Evolutionary conservation across 2,888 invertebrate species (phyloP), one percentile per base, ranked within the genome.

Genomic region (Dasysyrphus tricinctus): DNA sequence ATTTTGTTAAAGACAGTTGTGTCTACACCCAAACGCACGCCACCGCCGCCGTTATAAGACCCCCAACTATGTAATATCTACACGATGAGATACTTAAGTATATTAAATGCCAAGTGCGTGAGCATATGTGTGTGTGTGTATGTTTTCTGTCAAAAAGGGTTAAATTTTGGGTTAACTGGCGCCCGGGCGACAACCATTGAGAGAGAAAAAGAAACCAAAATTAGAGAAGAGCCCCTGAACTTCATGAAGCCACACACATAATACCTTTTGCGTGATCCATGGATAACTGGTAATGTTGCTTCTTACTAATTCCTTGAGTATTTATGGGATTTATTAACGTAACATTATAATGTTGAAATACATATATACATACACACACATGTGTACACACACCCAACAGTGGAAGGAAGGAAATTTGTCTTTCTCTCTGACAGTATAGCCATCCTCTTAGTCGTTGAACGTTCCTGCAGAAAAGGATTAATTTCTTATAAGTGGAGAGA

Each of bases 311-410:
- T 80, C 87, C 75, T 61, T 42, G 61, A 87, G 87, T 87, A 87
- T 87, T 87, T 87, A 87, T 87, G 78, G 87, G 87, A 87, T 87
- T 87, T 87, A 87, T 87, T 87, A 87, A 83, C 76, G 80, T 83
- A 80, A 87, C 86, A 82, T 86, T 82, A 86, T 86, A 69, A 78
- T 73, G 67, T 49, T 34, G 34, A 42, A 29, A 77, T 69, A 73
- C 34, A 78, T 42, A 54, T 8, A 61, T 37, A 44, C 69, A 77
- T 73, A 80, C 37, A 77, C 69, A 73, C 16, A 74, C 49, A 47
- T 39, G 3, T 11, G 16, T 37, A 37, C 12, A 5, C 19, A 51
- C 29, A 24, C 37, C 37, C 37, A 16, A 16, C 9, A 29, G 44
- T 44, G 49, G 63, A 56, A 69, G 49, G 44, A 83, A 69, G 63